These are phyloP conservation scores for Eriosoma lanigerum DNA, from an alignment of 1,140 invertebrate genomes.

Conservation along the genomic window DNA sequence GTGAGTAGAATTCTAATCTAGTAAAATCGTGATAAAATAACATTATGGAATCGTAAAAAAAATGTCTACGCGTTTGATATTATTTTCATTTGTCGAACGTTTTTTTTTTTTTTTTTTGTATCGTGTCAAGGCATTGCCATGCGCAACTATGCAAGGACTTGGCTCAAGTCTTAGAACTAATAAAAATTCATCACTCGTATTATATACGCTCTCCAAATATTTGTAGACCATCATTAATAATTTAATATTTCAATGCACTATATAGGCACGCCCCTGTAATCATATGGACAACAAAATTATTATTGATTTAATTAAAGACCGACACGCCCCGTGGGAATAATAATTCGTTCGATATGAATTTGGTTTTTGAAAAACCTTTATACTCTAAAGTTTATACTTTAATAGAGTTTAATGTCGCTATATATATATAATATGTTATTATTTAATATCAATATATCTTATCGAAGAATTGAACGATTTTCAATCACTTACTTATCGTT, in stretches of 20 bases:
- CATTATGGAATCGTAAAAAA: neutral
- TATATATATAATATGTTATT: too few relatives aligned
- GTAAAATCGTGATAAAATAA: too few relatives aligned
- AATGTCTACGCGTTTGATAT: neutral
- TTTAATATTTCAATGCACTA: neutral
- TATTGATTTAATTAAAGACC: slow-evolving; percentile 37
- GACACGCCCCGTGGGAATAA: slow-evolving; percentile 6
- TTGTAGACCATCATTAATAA: slow-evolving; percentile 15
- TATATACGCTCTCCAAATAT: neutral
- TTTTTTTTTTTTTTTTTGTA: neutral
- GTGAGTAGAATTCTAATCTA: too few relatives aligned
- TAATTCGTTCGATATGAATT: neutral
- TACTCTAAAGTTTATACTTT: too few relatives aligned
- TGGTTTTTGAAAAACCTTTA: too few relatives aligned
- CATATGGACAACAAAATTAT: slow-evolving; percentile 1
- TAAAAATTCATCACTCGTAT: slow-evolving; percentile 1
- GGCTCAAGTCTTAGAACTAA: slow-evolving; percentile 11
- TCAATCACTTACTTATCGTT: too few relatives aligned
- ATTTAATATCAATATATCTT: too few relatives aligned
- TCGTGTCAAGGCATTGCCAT: slow-evolving; percentile 13
- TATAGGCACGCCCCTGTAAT: slow-evolving; percentile 5
- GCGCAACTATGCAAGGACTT: slow-evolving; percentile 29
- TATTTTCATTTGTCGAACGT: neutral
- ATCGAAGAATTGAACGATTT: too few relatives aligned
- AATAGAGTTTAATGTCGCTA: too few relatives aligned